Conservation (phyloP, 2,797 vertebrate species). For the Gallinago solitaria region DNA sequence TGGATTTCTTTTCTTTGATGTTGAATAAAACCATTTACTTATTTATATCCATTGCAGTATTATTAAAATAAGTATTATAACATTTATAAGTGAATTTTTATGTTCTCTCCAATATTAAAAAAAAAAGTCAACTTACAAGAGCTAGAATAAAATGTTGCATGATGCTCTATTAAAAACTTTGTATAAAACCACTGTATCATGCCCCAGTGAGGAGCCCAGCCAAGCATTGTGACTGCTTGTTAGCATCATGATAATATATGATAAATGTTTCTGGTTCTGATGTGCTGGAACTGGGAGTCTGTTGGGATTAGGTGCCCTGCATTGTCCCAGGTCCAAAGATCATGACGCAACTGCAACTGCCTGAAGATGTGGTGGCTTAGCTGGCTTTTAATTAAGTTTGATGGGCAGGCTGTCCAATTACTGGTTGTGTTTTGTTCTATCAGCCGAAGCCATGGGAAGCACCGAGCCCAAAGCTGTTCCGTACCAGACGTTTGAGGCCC, state of each 20-base stretch:
- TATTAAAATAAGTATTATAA: not conserved
- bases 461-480: slow-evolving; percentile 79
- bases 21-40: not conserved
- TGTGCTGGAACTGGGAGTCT: not conserved
- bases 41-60: not conserved
- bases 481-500: slow-evolving; percentile 81
- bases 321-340: not conserved
- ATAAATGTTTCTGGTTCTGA: not conserved
- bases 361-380: not conserved
- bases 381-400: not conserved
- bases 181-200: not conserved
- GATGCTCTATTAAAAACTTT: not conserved
- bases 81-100: not conserved
- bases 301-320: not conserved
- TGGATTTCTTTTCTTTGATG: not conserved
- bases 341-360: not conserved
- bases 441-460: slow-evolving; percentile 80
- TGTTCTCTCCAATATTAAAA: not conserved
- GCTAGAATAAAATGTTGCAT: not conserved
- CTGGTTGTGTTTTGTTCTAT: not conserved
- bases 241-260: not conserved
- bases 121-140: not conserved
- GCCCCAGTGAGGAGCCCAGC: not conserved
- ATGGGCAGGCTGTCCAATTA: not conserved
- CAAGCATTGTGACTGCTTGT: not conserved